Percentiles rank a stretch among this genome's conserved stretches.
These are phyloP conservation scores for Romanogobio albipinnatus DNA, from an alignment of 2,113 vertebrate species.

Conservation along the genomic window DNA sequence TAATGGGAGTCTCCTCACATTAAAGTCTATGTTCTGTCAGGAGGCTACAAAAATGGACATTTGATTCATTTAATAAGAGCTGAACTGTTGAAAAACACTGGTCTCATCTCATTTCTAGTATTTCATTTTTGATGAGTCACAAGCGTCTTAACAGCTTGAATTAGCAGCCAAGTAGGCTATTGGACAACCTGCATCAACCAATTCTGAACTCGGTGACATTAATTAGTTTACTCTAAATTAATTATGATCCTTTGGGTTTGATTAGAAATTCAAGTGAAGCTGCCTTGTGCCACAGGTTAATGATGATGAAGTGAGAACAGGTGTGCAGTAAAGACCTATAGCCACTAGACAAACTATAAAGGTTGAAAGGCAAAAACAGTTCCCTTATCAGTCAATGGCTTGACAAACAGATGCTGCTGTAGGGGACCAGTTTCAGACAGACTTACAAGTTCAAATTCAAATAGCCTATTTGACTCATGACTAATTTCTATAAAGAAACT, in stretches of 20 bases:
- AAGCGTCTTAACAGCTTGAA: not conserved
- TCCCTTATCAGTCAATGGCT: not conserved
- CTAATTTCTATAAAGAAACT: not conserved
- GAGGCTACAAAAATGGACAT: not conserved
- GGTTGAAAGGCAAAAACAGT: not conserved
- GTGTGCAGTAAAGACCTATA: not conserved
- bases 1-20: not conserved
- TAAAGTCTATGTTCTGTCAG: not conserved
- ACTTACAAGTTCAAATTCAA: not conserved
- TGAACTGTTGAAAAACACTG: too few species aligned
- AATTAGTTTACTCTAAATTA: not conserved
- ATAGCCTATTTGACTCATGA: not conserved
- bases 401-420: not conserved
- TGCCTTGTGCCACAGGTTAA: not conserved
- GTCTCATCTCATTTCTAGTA: not conserved
- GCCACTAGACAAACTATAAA: not conserved
- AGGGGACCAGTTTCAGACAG: not conserved
- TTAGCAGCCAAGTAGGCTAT: not conserved
- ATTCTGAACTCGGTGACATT: not conserved
- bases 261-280: conserved; percentile 33
- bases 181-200: not conserved
- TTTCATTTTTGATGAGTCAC: not conserved
- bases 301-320: conserved; percentile 8
- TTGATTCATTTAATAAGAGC: not conserved
- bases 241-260: not conserved